Evolutionary conservation across 2,888 invertebrate genomes (phyloP), one percentile per base, ranked within the genome.

Genomic region (Philaethria dido): DNA sequence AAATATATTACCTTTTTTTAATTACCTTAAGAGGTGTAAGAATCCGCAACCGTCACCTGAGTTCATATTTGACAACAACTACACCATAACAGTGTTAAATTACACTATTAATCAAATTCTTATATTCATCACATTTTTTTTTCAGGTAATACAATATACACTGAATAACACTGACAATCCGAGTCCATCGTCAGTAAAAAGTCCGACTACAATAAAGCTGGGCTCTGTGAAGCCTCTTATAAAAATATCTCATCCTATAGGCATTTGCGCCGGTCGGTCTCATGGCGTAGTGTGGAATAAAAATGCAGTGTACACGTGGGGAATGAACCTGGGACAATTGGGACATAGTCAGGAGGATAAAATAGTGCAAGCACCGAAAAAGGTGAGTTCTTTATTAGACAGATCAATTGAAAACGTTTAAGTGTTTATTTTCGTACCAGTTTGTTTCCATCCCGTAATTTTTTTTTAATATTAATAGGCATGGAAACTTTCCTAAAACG

Each of bases 291-390:
- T 94, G 14, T 94, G 96, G 94, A 94, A 94, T 81, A 68, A 84
- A 0, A 83, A 92, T 33, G 93, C 92, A 0, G 85, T 97, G 0
- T 97, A 94, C 82, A 95, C 96, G 0, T 98, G 96, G 95, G 98
- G 98, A 1, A 89, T 94, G 3, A 97, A 98, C 88, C 93, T 94
- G 62, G 98, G 98, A 0, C 98, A 98, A 79, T 87, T 98, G 76
- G 97, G 97, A 1, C 96, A 96, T 72, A 88, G 88, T 71, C 92
- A 87, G 80, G 85, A 86, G 16, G 93, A 93, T 14, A 89, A 86
- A 71, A 69, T 86, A 3, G 82, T 94, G 0, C 70, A 87, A 0
- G 73, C 81, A 0, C 94, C 94, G 0, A 94, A 92, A 80, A 75
- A 84, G 74, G 93, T 94, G 14, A 84, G 83, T 74, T 8, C 0